Evolutionary conservation across 2,113 vertebrate genomes (phyloP), one percentile per base, ranked within the genome.

Genomic region (Pyrgilauda ruficollis): DNA sequence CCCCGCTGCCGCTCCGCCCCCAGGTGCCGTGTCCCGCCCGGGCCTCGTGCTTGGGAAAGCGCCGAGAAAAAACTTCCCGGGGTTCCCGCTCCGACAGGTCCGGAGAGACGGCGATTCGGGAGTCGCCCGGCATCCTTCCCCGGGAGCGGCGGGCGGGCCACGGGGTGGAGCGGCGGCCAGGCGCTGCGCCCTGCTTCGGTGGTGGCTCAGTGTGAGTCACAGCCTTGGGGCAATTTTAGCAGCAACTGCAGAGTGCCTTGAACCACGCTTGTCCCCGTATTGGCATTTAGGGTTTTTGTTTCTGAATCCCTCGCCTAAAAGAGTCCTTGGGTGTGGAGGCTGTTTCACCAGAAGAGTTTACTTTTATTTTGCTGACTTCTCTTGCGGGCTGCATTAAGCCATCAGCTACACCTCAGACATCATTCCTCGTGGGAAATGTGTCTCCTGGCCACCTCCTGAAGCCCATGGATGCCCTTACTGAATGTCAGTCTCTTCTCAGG

Each of bases 251-350:
- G 13, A 5, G 30, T 24, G 49, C 56, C 69, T 18, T 63, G 52
- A 63, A 8, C 73, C 1, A 0, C 2, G 1, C 56, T 84, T 46
- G 28, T 67, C 74, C 90, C 35, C 2, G 0, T 31, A 27, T 27
- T 72, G 66, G 33, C 49, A 30, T 33, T 52, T 70, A 41, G 9
- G 3, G 0, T 8, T 81, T 91, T 81, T 73, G 10, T 91, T 90
- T 79, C 70, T 89, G 70, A 87, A 62, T 63, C 49, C 37, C 39
- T 16, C 19, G 6, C 33, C 75, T 82, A 13, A 52, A 76, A 70
- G 33, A 16, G 27, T 62, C 53, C 10, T 12, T 64, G 74, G 44
- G 28, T 37, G 47, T 76, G 78, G 90, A 90, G 52, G 28, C 49
- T 15, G 2, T 61, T 83, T 88, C 62, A 44, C 26, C 30, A 8